Base-by-base conservation (phyloP, 1,140 invertebrate species). In the Temnothorax longispinosus region DNA sequence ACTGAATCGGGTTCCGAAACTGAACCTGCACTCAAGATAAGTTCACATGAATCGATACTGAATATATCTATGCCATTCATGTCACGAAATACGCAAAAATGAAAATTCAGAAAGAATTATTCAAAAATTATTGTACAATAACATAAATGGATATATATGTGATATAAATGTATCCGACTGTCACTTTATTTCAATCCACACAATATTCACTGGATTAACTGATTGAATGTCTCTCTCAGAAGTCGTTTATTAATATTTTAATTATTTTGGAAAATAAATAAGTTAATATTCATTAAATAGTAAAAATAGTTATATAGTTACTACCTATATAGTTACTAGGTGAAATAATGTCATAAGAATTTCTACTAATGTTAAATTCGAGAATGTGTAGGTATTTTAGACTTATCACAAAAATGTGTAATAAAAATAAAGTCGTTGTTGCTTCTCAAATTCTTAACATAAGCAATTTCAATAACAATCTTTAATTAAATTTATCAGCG, bases 171-270 rank as follows among this genome's bases (percentile, higher is more conserved):
- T n/a, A 60, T 74, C 10, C 10, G 54, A 72, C 60, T 82, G 54
- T 74, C 52, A 60, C 27, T 52, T 65, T 56, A 81, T 15, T 72
- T 47, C 38, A 84, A 62, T 74, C 69, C 7, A 41, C 13, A 35
- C 38, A 60, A 47, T 80, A 67, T 1, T 10, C 38, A 13, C 44
- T 69, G 38, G 67, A 82, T 82, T 82, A 82, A 74, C 38, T 35
- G 41, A 41, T 60, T 27, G 54, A 41, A 44, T 32, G 18, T 35
- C 21, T 21, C 21, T 21, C 21, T 21, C 80, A 74, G 41, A 18
- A 44, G 21, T 47, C 15, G 67, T 72, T 74, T 58, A 82, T 82
- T 47, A 41, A 64, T 82, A 50, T 74, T 82, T 82, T 47, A 82
- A 82, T 82, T 58, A 82, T 18, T 82, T 60, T 60, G 50, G 5